phyloP scores from a whole-genome alignment of 2,797 vertebrate genomes.

The Valencia hispanica region DNA sequence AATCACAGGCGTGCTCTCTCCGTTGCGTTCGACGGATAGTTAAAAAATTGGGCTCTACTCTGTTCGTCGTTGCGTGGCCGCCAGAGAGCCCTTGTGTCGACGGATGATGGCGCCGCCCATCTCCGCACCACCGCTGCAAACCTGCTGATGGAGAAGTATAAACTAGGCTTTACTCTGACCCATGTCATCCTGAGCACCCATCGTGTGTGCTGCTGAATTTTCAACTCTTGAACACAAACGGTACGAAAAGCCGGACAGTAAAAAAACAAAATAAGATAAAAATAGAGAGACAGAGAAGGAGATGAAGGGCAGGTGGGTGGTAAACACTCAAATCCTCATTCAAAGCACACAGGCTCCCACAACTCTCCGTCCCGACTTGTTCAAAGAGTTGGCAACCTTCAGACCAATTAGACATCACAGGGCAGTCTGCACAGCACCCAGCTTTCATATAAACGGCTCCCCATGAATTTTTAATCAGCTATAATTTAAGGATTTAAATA shows the following conservation, averaged over 20 bases:
- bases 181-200: slow-evolving; percentile 4
- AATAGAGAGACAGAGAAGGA: neutral
- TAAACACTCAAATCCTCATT: slow-evolving; percentile 77
- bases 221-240: slow-evolving; percentile 18
- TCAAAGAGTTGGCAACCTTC: slow-evolving; percentile 83
- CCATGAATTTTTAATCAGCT: slow-evolving; percentile 82
- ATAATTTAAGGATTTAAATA: slow-evolving; percentile 85
- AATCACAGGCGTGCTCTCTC: too few species aligned
- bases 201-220: slow-evolving; percentile 21
- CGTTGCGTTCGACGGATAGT: too few species aligned
- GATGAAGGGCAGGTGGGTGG: slow-evolving; percentile 65
- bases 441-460: slow-evolving; percentile 78
- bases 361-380: slow-evolving; percentile 76
- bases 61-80: too few species aligned
- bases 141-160: too few species aligned
- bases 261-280: slow-evolving; percentile 11
- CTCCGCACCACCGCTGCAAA: too few species aligned
- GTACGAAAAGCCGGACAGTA: slow-evolving; percentile 36
- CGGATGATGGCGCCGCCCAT: too few species aligned
- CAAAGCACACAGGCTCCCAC: slow-evolving; percentile 69
- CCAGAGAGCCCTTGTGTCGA: too few species aligned
- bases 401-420: slow-evolving; percentile 85
- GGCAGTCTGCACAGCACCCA: slow-evolving; percentile 72
- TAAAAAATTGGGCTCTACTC: too few species aligned
- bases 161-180: neutral